phyloP scores from a whole-genome alignment of 2,113 vertebrate genomes.

The Barnardius zonarius region DNA sequence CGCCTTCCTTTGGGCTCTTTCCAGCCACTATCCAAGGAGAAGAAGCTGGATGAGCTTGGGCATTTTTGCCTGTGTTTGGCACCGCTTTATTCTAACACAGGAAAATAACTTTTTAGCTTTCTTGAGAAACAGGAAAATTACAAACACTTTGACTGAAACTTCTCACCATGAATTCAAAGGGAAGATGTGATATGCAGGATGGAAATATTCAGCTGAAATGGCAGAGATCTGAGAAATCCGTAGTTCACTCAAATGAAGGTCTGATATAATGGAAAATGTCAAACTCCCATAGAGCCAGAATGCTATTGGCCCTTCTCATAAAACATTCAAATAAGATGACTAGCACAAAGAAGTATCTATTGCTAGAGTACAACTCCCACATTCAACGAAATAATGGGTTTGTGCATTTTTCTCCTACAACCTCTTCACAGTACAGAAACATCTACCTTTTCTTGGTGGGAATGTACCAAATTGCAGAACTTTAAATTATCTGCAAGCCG shows the following conservation, averaged over 20 bases:
- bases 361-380: not conserved
- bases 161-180: not conserved
- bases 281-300: not conserved
- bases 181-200: not conserved
- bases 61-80: not conserved
- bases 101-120: not conserved
- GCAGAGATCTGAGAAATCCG: not conserved
- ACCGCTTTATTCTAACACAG: not conserved
- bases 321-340: not conserved
- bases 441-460: not conserved
- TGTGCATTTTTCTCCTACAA: not conserved
- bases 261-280: not conserved
- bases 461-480: slow-evolving; percentile 32
- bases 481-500: not conserved
- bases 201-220: not conserved
- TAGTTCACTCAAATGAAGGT: not conserved
- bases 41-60: not conserved
- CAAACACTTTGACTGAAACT: not conserved
- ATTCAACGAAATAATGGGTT: not conserved
- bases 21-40: not conserved
- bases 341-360: not conserved
- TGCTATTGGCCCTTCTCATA: not conserved
- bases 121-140: not conserved
- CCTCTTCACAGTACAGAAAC: not conserved
- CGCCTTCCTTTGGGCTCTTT: not conserved